A percentile compares a stretch with the other conserved stretches of the same genome.
These are phyloP conservation scores for pig (Sus scrofa) DNA, from an alignment of 2,113 vertebrate genomes.

Conservation along the genomic window DNA sequence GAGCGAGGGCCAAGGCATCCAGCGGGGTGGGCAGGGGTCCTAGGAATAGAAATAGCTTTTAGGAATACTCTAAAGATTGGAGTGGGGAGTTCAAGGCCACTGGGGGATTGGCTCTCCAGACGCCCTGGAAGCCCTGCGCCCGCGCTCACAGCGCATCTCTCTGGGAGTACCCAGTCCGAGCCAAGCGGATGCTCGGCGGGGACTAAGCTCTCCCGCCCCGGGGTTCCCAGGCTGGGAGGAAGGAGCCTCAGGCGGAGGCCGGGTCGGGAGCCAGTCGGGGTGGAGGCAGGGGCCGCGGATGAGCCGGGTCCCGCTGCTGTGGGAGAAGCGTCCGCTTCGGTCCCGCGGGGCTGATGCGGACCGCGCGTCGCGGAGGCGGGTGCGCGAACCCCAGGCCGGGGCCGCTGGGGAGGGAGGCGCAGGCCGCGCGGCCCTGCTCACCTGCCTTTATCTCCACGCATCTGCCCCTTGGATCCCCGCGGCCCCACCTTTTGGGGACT, in stretches of 20 bases:
- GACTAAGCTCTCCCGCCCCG: background rate
- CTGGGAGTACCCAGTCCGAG: background rate
- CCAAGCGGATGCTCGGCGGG: background rate
- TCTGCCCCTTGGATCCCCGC: background rate
- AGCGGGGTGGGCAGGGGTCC: background rate
- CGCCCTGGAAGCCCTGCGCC: accelerated
- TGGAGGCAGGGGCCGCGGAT: background rate
- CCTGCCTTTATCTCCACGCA: slow-evolving; percentile 15
- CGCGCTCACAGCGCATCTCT: background rate
- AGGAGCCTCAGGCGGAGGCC: background rate
- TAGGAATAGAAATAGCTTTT: background rate
- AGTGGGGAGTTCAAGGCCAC: background rate
- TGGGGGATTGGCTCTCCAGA: background rate
- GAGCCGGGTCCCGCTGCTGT: accelerated
- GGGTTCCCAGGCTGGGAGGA: too few relatives aligned
- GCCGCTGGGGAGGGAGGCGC: background rate
- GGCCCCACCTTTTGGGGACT: slow-evolving; percentile 67
- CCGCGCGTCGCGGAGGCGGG: accelerated
- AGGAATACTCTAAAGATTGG: background rate
- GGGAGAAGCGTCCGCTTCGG: background rate
- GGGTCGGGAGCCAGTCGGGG: too few relatives aligned
- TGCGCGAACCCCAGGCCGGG: background rate
- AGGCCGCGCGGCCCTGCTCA: background rate
- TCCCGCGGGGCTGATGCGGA: background rate
- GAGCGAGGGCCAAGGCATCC: background rate